Conservation (phyloP, 2,113 vertebrate genomes). For the Scomber scombrus region DNA sequence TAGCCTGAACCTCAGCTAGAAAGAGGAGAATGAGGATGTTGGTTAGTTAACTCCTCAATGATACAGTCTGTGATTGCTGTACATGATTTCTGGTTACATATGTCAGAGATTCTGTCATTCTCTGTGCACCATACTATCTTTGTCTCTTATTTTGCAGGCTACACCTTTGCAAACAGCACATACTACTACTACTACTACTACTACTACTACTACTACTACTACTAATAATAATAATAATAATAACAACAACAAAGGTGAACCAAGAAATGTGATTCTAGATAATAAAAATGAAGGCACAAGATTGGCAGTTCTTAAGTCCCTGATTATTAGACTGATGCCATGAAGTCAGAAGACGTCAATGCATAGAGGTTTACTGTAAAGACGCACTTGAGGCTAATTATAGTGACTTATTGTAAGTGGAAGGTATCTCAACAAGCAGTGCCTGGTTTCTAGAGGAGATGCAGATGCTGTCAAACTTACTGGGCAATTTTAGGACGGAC, state of each 20-base stretch:
- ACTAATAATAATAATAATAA: background rate
- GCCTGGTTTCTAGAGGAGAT: slow-evolving; percentile 20
- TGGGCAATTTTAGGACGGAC: slow-evolving; percentile 86
- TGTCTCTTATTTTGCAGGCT: no score
- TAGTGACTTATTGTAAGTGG: slow-evolving; percentile 29
- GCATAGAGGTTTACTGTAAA: background rate
- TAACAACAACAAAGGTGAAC: background rate
- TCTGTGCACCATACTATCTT: no score
- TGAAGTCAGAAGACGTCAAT: background rate
- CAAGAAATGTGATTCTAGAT: background rate
- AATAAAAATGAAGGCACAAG: background rate
- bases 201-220: no score
- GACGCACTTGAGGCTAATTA: slow-evolving; percentile 32
- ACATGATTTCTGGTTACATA: no score
- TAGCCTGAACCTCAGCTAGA: slow-evolving; percentile 88
- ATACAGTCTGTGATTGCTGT: background rate
- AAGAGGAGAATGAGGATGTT: slow-evolving; percentile 1
- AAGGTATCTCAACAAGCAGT: slow-evolving; percentile 48
- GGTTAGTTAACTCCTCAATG: background rate
- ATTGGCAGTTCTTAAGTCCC: background rate
- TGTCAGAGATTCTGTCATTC: no score
- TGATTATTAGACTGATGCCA: background rate
- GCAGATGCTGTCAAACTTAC: slow-evolving; percentile 77
- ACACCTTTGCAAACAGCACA: background rate
- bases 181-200: no score